Base-by-base conservation (phyloP, 2,888 invertebrate species). In the Lycaena phlaeas region DNA sequence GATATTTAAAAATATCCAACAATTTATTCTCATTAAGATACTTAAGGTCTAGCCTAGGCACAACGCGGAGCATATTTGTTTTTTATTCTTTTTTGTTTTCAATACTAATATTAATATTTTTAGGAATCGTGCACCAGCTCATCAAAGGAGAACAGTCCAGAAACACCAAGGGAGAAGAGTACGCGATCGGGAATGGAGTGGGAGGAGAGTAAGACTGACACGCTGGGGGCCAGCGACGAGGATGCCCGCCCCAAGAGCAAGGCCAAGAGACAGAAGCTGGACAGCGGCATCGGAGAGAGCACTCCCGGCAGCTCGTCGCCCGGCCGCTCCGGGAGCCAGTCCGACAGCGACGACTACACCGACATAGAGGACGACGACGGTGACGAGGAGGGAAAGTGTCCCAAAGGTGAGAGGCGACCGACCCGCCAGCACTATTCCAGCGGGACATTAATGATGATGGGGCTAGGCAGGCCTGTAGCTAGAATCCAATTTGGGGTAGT, bases 251-350 rank as follows among this genome's bases (percentile, higher is more conserved):
- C 37, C 5, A 45, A 50, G 38, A 51, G 50, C 29, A 53, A 54
- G n/a, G 54, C 57, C 40, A 74, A 73, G 53, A 54, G 88, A 7
- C 87, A 88, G 60, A 90, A 89, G 65, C 67, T 88, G 31, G 89
- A 90, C 57, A 88, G 88, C 47, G 89, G 89, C 1, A 77, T 89
- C 39, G 88, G 87, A 0, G 88, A 81, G 46, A 59, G 54, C 38
- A 59, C 59, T 18, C 67, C 65, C 5, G 57, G 63, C 30, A 60
- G 57, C 2, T 60, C 68, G 7, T 62, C 68, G 15, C 7, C 61
- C 9, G 42, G 43, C 43, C 60, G 59, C 49, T 50, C 61, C 30
- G 15, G 4, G 14, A 11, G 0, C 1, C 17, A 3, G 2, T 6
- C 18, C 17, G 18, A 34, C 6, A 57, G 57, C 41, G 39, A 56